phyloP scores from a whole-genome alignment of 2,113 vertebrate species.

The Mus pahari region DNA sequence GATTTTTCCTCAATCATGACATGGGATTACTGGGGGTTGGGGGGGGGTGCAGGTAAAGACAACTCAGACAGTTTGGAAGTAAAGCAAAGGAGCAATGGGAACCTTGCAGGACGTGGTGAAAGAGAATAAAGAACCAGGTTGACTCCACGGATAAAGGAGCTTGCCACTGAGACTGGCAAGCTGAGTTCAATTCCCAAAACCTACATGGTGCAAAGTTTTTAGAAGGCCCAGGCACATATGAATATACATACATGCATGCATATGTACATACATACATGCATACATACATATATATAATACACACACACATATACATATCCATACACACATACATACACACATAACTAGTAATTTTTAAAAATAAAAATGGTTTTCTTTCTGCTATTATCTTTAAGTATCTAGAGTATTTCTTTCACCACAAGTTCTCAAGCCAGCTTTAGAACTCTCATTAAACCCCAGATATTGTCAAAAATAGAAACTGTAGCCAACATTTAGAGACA shows the following conservation, averaged over 20 bases:
- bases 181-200: background rate
- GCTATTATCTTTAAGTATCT: background rate
- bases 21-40: too few relatives aligned
- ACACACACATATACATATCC: background rate
- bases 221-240: background rate
- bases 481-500: background rate
- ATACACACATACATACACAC: background rate
- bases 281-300: too few relatives aligned
- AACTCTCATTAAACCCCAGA: background rate
- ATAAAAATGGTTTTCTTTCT: constrained; percentile 12
- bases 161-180: background rate
- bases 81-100: background rate
- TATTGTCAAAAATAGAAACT: background rate
- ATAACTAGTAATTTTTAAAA: background rate
- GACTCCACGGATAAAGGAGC: background rate
- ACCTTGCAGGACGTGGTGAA: background rate
- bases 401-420: background rate
- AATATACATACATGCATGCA: background rate
- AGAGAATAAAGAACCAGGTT: background rate
- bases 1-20: background rate
- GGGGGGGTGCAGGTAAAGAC: background rate
- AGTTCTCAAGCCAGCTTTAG: background rate
- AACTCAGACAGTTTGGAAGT: background rate
- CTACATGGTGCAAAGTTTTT: background rate
- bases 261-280: background rate